Percentiles rank a stretch among this genome's conserved stretches.
Evolutionary conservation across 92 coral and sea anemone species (phyloP).

Genomic region (Diadumene lineata): DNA sequence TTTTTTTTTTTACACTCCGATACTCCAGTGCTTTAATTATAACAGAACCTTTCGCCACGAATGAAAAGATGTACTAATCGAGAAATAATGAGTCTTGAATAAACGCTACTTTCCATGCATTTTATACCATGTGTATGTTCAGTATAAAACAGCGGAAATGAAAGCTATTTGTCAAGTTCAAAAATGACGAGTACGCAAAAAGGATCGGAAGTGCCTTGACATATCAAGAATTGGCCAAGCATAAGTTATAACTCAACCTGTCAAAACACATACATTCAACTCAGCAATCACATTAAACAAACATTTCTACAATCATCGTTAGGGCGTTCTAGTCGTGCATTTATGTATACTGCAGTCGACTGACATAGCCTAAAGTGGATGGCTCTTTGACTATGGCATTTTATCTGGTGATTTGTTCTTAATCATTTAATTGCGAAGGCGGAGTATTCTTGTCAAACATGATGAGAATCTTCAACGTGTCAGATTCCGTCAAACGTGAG

Average conservation of each 20-base stretch:
- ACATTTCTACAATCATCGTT: not conserved
- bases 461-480: conserved; percentile 4
- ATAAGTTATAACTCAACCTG: not conserved
- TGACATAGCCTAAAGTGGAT: not conserved
- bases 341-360: not conserved
- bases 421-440: conserved; percentile 19
- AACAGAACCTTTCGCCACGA: conserved; percentile 6
- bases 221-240: conserved; percentile 21
- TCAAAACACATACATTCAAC: not conserved
- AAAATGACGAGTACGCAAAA: conserved; percentile 24
- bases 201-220: conserved; percentile 34
- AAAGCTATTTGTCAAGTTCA: conserved; percentile 22
- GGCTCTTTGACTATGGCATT: not conserved
- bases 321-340: not conserved
- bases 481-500: not conserved
- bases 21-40: not conserved
- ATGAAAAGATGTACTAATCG: not conserved
- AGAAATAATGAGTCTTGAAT: conserved; percentile 10
- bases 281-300: not conserved
- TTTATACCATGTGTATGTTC: not conserved
- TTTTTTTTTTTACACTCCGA: not conserved
- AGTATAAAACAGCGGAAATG: conserved; percentile 26
- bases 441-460: not conserved
- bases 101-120: conserved; percentile 11
- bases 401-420: conserved; percentile 8